phyloP scores from a whole-genome alignment of 2,797 vertebrate species.

The Mycteria americana region DNA sequence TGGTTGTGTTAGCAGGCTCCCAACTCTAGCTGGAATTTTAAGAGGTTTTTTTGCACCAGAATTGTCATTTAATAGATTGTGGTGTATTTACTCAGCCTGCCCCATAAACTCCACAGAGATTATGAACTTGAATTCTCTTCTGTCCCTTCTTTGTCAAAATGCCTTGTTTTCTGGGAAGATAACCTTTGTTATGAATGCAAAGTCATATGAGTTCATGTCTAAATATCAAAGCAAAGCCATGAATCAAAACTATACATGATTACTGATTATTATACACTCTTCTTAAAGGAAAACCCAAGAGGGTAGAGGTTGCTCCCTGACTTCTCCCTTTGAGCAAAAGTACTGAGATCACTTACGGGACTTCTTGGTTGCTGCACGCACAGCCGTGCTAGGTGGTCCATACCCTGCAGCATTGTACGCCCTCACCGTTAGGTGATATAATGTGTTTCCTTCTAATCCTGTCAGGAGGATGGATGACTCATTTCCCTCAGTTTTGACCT shows the following conservation, averaged over 20 bases:
- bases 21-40: neutral
- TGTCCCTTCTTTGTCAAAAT: constrained; percentile 38
- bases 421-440: constrained; percentile 88
- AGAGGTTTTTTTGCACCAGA: neutral
- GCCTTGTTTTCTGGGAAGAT: constrained; percentile 42
- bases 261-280: neutral
- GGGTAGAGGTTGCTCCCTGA: neutral
- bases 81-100: neutral
- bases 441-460: constrained; percentile 88
- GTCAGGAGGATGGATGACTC: constrained; percentile 87
- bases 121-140: constrained; percentile 45
- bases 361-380: constrained; percentile 86
- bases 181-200: constrained; percentile 41
- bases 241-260: neutral
- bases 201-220: constrained; percentile 32
- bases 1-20: neutral
- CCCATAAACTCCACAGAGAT: neutral
- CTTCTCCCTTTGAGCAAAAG: neutral
- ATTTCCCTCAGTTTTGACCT: constrained; percentile 86
- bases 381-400: constrained; percentile 83
- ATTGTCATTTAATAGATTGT: constrained; percentile 34
- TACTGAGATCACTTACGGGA: constrained; percentile 82
- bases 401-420: constrained; percentile 95
- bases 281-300: neutral
- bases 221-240: constrained; percentile 14